Evolutionary conservation across 2,888 invertebrate species (phyloP).

Genomic region (Acholoe squamosa): DNA sequence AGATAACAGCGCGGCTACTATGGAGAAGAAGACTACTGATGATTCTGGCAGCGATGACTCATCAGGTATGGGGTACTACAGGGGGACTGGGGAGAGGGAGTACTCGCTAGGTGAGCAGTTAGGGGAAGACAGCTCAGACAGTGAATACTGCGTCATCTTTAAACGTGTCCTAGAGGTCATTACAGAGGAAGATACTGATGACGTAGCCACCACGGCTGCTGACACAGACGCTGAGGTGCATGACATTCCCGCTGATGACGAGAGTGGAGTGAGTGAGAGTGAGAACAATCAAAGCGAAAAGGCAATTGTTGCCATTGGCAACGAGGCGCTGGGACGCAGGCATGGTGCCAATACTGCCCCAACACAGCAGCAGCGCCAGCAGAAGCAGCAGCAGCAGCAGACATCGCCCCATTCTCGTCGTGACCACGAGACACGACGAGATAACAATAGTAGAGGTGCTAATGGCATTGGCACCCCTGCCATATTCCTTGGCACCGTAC

Average conservation of each 20-base stretch:
- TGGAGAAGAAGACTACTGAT: constrained; percentile 7
- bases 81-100: constrained; percentile 29
- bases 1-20: neutral
- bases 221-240: constrained; percentile 38
- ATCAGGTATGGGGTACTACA: neutral
- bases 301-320: constrained; percentile 35
- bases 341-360: neutral
- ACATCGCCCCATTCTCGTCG: neutral
- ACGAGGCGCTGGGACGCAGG: neutral
- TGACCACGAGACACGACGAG: neutral
- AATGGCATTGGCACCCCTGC: neutral
- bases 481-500: neutral
- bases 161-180: constrained; percentile 48
- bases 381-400: neutral
- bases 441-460: neutral
- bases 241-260: constrained; percentile 56
- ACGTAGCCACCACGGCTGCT: neutral
- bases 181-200: constrained; percentile 62
- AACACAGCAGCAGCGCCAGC: neutral
- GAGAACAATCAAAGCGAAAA: neutral
- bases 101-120: constrained; percentile 6
- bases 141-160: constrained; percentile 58
- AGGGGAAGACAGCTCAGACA: constrained; percentile 62
- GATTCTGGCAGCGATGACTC: constrained; percentile 41
- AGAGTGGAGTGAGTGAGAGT: constrained; percentile 18